A percentile compares a stretch with the other conserved stretches of the same genome.
These are phyloP conservation scores for Cololabis saira DNA, from an alignment of 2,113 vertebrate species.

Conservation along the genomic window DNA sequence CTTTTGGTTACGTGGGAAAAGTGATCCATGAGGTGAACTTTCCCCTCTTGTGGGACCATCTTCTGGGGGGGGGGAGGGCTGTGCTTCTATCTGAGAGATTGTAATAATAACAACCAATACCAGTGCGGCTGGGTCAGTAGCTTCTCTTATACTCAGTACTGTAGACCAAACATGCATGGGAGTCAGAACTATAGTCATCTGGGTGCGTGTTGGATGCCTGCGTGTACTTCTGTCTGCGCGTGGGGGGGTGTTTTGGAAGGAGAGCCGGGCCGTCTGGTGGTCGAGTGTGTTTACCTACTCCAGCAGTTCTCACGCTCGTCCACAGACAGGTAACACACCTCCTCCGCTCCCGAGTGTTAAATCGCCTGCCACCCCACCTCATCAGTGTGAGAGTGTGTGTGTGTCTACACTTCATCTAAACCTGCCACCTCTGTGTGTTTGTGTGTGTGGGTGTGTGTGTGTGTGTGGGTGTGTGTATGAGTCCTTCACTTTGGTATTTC, in stretches of 20 bases:
- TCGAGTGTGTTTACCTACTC: constrained; percentile 73
- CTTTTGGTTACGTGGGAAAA: constrained; percentile 8
- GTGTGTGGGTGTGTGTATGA: constrained; percentile 27
- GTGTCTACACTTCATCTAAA: constrained; percentile 52
- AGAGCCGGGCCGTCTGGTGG: constrained; percentile 73
- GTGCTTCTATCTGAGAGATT: constrained; percentile 82
- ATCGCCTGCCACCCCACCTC: constrained; percentile 40
- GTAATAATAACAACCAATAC: constrained; percentile 83
- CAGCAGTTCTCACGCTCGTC: constrained; percentile 74
- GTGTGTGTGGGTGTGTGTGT: constrained; percentile 29
- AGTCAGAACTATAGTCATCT: constrained; percentile 77
- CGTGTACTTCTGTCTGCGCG: constrained; percentile 34
- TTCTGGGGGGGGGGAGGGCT: constrained; percentile 52
- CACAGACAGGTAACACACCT: constrained; percentile 74
- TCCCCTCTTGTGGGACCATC: constrained; percentile 30
- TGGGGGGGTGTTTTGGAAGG: constrained; percentile 21
- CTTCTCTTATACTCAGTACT: constrained; percentile 83
- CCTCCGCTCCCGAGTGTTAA: constrained; percentile 60
- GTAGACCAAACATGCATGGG: constrained; percentile 78
- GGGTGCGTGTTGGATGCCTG: constrained; percentile 51
- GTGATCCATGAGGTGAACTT: constrained; percentile 28
- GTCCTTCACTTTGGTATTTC: constrained; percentile 70
- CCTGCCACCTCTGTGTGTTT: constrained; percentile 35
- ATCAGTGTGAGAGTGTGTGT: constrained; percentile 29
- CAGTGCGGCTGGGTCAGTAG: constrained; percentile 82